A percentile compares a stretch with the other conserved stretches of the same genome.
These are phyloP conservation scores for Calephelis nemesis DNA, from an alignment of 1,140 invertebrate genomes.

Conservation along the genomic window DNA sequence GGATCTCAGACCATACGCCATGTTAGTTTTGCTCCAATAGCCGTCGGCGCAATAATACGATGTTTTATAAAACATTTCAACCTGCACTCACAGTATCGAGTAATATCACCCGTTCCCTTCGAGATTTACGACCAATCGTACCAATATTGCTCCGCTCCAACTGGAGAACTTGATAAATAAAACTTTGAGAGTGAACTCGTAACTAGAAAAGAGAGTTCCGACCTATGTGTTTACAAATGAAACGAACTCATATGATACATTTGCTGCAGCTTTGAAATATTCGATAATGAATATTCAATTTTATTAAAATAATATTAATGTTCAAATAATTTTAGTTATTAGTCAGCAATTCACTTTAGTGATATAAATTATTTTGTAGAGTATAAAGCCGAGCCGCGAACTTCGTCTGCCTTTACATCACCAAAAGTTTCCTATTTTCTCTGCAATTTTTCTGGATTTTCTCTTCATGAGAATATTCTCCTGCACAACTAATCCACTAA, in stretches of 20 bases:
- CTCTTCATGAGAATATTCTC: no score
- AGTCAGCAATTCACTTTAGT: no score
- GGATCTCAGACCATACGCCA: neutral
- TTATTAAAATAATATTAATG: no score
- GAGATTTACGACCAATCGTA: constrained; percentile 30
- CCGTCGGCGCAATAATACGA: neutral
- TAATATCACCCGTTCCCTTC: constrained; percentile 24
- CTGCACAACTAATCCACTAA: no score
- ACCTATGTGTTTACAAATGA: neutral
- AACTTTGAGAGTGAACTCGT: constrained; percentile 23
- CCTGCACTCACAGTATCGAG: constrained; percentile 13
- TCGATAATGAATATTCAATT: no score
- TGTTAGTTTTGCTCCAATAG: neutral
- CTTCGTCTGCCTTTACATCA: no score
- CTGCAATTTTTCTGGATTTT: no score
- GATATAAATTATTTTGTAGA: no score
- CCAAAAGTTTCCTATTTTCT: no score
- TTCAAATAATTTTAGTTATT: no score
- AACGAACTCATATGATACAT: neutral
- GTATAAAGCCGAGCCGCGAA: no score
- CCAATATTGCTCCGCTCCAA: constrained; percentile 27
- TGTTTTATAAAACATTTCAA: constrained; percentile 18
- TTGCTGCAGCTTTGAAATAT: no score
- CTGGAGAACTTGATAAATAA: constrained; percentile 28
- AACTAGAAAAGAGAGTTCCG: constrained; percentile 18